Conservation (phyloP, 2,797 vertebrate genomes). For the Chelon labrosus region DNA sequence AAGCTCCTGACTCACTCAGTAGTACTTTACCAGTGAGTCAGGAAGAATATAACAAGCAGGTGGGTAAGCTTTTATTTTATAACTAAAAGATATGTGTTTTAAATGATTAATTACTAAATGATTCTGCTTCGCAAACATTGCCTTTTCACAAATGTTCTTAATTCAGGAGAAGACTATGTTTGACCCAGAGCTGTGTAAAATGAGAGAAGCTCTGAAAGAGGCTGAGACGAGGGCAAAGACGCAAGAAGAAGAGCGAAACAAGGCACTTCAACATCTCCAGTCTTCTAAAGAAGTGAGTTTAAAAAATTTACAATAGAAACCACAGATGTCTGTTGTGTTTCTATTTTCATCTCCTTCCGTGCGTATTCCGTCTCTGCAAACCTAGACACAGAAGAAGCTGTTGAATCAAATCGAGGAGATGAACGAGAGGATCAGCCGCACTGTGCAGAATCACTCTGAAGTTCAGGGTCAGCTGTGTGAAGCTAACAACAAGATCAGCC, state of each 20-base stretch:
- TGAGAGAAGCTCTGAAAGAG: constrained; percentile 74
- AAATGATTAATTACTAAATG: not conserved
- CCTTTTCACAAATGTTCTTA: constrained; percentile 1
- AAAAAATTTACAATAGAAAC: not conserved
- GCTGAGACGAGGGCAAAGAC: constrained; percentile 65
- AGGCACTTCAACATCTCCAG: constrained; percentile 69
- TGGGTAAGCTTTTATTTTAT: constrained; percentile 20
- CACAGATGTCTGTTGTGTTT: not conserved
- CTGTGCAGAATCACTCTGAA: constrained; percentile 53
- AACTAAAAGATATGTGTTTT: not conserved
- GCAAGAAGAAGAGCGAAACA: constrained; percentile 73
- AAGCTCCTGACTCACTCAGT: constrained; percentile 10
- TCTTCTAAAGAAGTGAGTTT: constrained; percentile 69
- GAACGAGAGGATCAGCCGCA: constrained; percentile 66
- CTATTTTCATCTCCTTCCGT: not conserved
- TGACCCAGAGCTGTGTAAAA: constrained; percentile 65
- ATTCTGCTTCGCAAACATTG: not conserved
- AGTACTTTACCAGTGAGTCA: constrained; percentile 54
- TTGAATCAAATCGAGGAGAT: constrained; percentile 74
- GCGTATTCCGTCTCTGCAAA: not conserved
- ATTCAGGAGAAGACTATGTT: constrained; percentile 60
- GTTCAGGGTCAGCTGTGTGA: constrained; percentile 79
- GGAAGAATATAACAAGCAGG: constrained; percentile 62
- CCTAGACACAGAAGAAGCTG: constrained; percentile 68
- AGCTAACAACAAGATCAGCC: constrained; percentile 76